These are phyloP conservation scores for Coregonus clupeaformis DNA, from an alignment of 2,113 vertebrate species.

Conservation along the genomic window DNA sequence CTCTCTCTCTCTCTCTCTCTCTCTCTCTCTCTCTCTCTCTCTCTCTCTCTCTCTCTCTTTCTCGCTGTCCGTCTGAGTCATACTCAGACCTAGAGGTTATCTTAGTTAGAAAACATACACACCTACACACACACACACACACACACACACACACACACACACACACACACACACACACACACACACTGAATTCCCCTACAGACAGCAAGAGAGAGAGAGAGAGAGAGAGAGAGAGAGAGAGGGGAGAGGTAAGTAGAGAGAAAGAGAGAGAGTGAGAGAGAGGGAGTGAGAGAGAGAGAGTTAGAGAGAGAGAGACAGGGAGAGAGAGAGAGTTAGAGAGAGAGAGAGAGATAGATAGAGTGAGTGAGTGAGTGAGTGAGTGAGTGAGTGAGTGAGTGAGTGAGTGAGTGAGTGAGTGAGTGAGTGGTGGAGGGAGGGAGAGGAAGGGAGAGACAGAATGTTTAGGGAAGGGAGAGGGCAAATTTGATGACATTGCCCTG, in stretches of 20 bases:
- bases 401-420: no score
- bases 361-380: no score
- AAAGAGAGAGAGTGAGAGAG: background rate
- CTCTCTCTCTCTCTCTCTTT: background rate
- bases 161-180: slow-evolving; percentile 3
- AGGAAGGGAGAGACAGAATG: background rate
- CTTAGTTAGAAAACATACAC: slow-evolving; percentile 27
- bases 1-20: no score
- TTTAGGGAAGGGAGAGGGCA: background rate
- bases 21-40: no score
- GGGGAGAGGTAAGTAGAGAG: no score
- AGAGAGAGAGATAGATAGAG: no score
- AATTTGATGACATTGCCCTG: slow-evolving; percentile 30
- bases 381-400: no score
- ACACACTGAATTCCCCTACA: background rate
- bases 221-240: accelerated
- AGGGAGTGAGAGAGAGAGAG: no score
- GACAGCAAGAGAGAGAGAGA: background rate
- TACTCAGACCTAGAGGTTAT: slow-evolving; percentile 68
- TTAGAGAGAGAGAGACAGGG: no score
- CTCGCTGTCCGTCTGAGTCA: slow-evolving; percentile 61
- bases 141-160: slow-evolving; percentile 2
- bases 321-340: background rate
- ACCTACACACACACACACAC: background rate
- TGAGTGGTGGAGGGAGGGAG: no score